Conservation (phyloP, 2,797 vertebrate species). For the Streptopelia turtur region DNA sequence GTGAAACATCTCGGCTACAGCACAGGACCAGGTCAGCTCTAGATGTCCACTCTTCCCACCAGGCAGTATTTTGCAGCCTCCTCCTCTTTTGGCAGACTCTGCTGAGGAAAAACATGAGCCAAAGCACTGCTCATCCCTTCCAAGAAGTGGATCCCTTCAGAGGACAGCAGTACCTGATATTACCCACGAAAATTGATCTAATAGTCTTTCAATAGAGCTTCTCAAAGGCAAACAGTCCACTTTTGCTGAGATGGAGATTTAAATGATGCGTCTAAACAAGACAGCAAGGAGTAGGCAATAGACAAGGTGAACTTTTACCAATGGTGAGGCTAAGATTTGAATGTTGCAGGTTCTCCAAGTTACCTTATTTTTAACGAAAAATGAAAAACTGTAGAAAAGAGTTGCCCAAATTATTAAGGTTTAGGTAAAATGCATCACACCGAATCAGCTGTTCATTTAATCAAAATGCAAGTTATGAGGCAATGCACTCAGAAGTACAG, state of each 20-base stretch:
- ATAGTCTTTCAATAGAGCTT: not conserved
- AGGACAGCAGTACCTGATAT: not conserved
- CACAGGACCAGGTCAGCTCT: not conserved
- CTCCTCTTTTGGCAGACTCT: slow-evolving; percentile 28
- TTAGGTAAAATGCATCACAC: not conserved
- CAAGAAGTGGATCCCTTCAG: not conserved
- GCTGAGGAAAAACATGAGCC: not conserved
- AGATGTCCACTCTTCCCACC: slow-evolving; percentile 17
- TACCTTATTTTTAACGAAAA: not conserved
- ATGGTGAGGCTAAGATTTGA: not conserved
- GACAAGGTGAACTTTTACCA: not conserved
- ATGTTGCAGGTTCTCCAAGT: not conserved
- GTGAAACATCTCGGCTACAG: not conserved
- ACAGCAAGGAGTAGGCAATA: not conserved
- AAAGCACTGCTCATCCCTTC: not conserved
- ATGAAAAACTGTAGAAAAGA: not conserved
- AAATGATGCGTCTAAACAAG: not conserved
- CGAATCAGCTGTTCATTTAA: not conserved
- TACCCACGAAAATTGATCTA: not conserved
- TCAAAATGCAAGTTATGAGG: not conserved
- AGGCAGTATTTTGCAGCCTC: not conserved
- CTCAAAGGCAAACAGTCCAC: not conserved
- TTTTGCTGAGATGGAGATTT: not conserved
- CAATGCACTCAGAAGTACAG: not conserved
- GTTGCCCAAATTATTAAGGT: not conserved